phyloP scores from a whole-genome alignment of 2,888 invertebrate species.

The Ichneumoninae sp. region DNA sequence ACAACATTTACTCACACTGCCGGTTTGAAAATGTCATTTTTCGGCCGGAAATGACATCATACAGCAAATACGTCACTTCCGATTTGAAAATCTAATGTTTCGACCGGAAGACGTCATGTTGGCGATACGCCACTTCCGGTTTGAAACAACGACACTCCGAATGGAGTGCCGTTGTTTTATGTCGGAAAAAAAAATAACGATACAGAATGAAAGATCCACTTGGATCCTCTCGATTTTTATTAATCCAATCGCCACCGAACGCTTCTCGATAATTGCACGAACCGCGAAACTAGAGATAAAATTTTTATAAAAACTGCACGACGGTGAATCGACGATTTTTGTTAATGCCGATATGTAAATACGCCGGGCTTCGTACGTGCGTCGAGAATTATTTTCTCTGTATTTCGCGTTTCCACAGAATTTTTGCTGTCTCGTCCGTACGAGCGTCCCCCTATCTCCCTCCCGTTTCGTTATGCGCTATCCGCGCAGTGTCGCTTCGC shows the following conservation, averaged over 20 bases:
- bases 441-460: conserved; percentile 11
- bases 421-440: conserved; percentile 18
- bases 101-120: no score
- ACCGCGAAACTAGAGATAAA: not conserved
- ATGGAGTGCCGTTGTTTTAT: no score
- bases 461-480: conserved; percentile 20
- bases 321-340: not conserved
- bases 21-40: no score
- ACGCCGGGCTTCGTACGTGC: not conserved
- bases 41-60: no score
- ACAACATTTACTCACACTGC: not conserved
- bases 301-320: not conserved
- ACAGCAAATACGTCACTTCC: no score
- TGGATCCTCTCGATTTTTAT: not conserved
- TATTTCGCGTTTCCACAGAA: not conserved
- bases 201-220: not conserved
- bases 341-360: not conserved
- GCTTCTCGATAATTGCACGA: not conserved
- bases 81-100: no score
- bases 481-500: not conserved
- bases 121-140: no score
- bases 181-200: no score
- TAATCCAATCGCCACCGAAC: not conserved
- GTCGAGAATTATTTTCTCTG: conserved; percentile 16
- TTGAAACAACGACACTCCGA: no score